Evolutionary conservation across 2,888 invertebrate genomes (phyloP).

Genomic region (Blastobasis lacticolella): DNA sequence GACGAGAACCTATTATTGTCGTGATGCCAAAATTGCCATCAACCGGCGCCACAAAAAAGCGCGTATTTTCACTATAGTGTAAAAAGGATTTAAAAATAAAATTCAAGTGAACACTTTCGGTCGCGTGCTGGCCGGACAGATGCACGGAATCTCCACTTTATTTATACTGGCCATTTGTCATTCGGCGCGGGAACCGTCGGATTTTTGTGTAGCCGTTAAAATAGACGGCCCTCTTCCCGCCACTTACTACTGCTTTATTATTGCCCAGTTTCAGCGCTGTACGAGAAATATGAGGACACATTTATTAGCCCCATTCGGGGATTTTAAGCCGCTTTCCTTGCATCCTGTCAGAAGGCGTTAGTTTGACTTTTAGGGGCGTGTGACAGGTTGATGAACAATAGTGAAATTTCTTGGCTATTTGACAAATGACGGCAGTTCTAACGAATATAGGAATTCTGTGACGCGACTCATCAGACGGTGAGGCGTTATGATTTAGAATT

Average conservation of each 20-base stretch:
- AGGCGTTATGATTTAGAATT: no score
- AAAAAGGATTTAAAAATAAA: no score
- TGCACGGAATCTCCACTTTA: conserved; percentile 25
- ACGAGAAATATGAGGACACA: neutral
- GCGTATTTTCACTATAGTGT: neutral
- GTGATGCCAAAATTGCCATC: neutral
- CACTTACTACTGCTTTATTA: neutral
- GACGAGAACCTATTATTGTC: no score
- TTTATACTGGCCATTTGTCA: conserved; percentile 48
- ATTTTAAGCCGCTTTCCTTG: no score
- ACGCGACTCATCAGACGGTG: no score
- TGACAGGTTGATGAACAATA: no score
- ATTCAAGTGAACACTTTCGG: neutral
- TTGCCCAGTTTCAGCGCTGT: neutral
- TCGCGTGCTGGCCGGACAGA: conserved; percentile 8
- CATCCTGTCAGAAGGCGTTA: no score
- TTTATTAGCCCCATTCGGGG: neutral
- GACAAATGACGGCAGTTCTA: no score
- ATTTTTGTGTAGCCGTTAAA: conserved; percentile 44
- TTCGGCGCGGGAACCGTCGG: conserved; percentile 26
- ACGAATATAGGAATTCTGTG: no score
- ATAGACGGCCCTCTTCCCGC: conserved; percentile 27
- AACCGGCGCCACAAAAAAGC: neutral
- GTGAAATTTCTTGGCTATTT: no score
- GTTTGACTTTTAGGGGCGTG: neutral